phyloP scores from a whole-genome alignment of 2,797 vertebrate genomes.

The Acrossocheilus fasciatus region DNA sequence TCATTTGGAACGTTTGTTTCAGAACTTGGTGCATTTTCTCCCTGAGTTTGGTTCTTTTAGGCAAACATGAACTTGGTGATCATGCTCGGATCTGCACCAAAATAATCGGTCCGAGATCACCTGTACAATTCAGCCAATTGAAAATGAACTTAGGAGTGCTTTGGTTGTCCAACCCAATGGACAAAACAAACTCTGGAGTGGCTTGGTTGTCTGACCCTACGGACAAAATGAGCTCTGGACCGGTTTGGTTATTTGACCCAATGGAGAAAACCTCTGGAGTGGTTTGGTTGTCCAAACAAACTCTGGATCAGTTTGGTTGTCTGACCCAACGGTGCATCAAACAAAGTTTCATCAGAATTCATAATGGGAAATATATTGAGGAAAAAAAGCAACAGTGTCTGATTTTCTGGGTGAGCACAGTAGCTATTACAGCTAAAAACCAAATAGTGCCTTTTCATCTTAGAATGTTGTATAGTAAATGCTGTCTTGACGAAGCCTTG shows the following conservation, averaged over 20 bases:
- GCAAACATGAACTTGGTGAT: not conserved
- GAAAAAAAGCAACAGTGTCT: not conserved
- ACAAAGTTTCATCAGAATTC: not conserved
- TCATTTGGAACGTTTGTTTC: not conserved
- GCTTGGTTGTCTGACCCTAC: not conserved
- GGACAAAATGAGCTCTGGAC: not conserved
- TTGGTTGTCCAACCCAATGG: not conserved
- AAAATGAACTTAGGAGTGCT: not conserved
- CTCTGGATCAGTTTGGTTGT: not conserved
- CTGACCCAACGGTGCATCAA: not conserved
- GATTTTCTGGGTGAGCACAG: not conserved
- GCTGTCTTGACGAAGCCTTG: not conserved
- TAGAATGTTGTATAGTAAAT: not conserved
- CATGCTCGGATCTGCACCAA: not conserved
- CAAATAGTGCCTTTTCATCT: not conserved
- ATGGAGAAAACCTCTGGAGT: not conserved
- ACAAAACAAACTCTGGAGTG: not conserved
- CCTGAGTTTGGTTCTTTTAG: not conserved
- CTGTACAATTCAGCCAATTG: not conserved
- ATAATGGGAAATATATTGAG: not conserved
- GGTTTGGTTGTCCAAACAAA: too few species aligned
- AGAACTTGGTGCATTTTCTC: not conserved
- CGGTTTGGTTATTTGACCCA: not conserved
- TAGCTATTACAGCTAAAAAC: not conserved
- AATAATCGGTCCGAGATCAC: not conserved